A percentile compares a stretch with the other conserved stretches of the same genome.
phyloP scores from a whole-genome alignment of 1,140 invertebrate species.

The Drosophila fuyamai region DNA sequence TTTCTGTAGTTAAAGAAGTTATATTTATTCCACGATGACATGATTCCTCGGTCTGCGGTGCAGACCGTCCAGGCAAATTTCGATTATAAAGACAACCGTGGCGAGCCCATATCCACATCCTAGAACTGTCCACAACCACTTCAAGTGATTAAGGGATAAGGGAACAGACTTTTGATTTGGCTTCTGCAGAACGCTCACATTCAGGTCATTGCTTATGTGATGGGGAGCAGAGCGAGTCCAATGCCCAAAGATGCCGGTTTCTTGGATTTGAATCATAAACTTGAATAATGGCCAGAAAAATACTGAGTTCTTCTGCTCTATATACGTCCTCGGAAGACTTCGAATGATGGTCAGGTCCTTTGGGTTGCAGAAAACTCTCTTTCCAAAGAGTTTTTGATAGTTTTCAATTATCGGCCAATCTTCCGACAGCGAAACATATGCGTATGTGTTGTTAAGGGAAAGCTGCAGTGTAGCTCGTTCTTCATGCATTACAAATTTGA shows the following conservation, averaged over 20 bases:
- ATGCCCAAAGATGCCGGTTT: conserved; percentile 2
- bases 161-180: background rate
- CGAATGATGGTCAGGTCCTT: background rate
- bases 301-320: too few species aligned
- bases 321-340: background rate
- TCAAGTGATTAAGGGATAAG: background rate
- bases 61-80: background rate
- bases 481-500: background rate
- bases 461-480: background rate
- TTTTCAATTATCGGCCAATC: background rate
- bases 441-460: conserved; percentile 5
- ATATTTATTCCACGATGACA: too few species aligned
- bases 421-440: background rate
- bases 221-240: background rate
- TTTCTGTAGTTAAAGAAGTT: too few species aligned
- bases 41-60: too few species aligned
- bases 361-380: conserved; percentile 2
- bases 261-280: background rate
- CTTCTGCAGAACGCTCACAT: background rate
- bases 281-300: too few species aligned
- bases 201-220: background rate
- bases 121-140: conserved; percentile 24
- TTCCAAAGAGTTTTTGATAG: background rate
- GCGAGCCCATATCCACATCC: conserved; percentile 5
- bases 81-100: conserved; percentile 8